phyloP scores from a whole-genome alignment of 2,888 invertebrate species.

The Luperina testacea region DNA sequence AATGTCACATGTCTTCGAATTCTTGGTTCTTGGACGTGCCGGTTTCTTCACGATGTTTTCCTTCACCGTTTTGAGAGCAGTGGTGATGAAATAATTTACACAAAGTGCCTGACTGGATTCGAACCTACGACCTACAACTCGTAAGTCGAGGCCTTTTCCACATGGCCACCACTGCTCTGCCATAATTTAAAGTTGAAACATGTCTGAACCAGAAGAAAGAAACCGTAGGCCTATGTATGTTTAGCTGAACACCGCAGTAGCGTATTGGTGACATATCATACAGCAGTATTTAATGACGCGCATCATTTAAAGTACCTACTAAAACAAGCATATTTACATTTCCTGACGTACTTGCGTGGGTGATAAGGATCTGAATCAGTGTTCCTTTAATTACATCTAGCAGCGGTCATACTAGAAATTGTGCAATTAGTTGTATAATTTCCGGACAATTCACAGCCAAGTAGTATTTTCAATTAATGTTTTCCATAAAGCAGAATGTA shows the following conservation, averaged over 20 bases:
- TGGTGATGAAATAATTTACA: no score
- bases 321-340: constrained; percentile 17
- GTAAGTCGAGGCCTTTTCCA: no score
- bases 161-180: no score
- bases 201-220: neutral
- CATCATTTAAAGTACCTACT: constrained; percentile 5
- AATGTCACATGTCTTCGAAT: no score
- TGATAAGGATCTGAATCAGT: constrained; percentile 34
- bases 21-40: no score
- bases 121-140: no score
- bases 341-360: constrained; percentile 31
- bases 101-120: no score
- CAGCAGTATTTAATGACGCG: neutral
- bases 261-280: neutral
- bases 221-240: neutral
- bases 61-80: no score
- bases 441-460: constrained; percentile 10
- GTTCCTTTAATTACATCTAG: constrained; percentile 23
- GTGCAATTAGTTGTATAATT: constrained; percentile 28
- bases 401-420: constrained; percentile 5
- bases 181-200: neutral
- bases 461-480: constrained; percentile 9
- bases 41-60: no score
- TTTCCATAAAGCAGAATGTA: neutral
- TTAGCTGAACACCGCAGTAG: neutral